Evolutionary conservation across 1,140 invertebrate species (phyloP).

Genomic region (Leptestheria dahalacensis): DNA sequence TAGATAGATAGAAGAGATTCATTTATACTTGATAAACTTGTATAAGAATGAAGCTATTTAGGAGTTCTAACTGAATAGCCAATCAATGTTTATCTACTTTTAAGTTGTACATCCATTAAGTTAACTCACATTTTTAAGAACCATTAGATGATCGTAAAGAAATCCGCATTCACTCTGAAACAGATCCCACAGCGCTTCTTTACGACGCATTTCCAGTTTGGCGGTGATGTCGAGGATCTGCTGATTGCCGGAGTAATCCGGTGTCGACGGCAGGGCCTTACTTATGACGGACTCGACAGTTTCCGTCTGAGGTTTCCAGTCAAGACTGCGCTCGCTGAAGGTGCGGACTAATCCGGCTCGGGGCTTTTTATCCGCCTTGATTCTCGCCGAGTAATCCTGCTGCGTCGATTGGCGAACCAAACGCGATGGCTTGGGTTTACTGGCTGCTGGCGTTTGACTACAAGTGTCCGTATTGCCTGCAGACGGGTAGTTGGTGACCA

Average conservation of each 20-base stretch:
- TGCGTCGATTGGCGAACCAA: slow-evolving; percentile 2
- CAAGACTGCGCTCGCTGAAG: slow-evolving; percentile 20
- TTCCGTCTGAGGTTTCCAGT: slow-evolving; percentile 14
- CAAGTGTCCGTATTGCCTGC: background rate
- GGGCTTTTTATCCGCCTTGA: background rate
- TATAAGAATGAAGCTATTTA: slow-evolving; percentile 6
- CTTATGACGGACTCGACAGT: background rate
- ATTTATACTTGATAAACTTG: slow-evolving; percentile 13
- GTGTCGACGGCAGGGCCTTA: background rate
- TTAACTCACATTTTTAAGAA: slow-evolving; percentile 48
- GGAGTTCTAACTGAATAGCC: too few species aligned
- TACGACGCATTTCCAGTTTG: slow-evolving; percentile 21
- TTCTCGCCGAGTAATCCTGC: background rate
- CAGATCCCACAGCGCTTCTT: slow-evolving; percentile 50
- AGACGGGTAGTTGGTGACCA: background rate
- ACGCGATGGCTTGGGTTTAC: background rate
- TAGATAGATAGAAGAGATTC: too few species aligned
- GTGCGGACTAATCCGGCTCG: slow-evolving; percentile 18
- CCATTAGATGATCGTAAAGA: slow-evolving; percentile 52
- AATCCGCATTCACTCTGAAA: slow-evolving; percentile 52
- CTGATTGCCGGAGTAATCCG: background rate
- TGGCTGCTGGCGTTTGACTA: background rate
- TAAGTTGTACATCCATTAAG: too few species aligned
- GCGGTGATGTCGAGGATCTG: background rate
- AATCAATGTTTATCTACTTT: too few species aligned